Evolutionary conservation across 2,113 vertebrate genomes (phyloP).

Genomic region (Aptenodytes forsteri): DNA sequence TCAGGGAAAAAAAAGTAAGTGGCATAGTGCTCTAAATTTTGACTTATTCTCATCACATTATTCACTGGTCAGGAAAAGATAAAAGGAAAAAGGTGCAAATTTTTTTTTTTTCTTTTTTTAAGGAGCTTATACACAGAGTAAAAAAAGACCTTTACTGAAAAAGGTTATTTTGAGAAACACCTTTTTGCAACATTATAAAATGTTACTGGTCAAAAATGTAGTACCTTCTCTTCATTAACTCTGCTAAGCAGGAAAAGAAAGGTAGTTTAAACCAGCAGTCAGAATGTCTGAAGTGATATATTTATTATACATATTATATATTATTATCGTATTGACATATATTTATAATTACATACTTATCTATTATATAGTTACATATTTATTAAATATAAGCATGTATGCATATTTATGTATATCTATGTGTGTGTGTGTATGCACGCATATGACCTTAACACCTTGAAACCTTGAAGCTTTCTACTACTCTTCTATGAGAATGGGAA

Average conservation of each 20-base stretch:
- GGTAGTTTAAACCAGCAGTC: neutral
- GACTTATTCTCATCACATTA: neutral
- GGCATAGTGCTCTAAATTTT: neutral
- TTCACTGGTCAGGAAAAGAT: neutral
- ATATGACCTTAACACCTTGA: neutral
- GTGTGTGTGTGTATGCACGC: neutral
- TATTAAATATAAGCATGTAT: neutral
- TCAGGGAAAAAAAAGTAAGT: neutral
- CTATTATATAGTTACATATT: neutral
- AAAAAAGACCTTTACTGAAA: neutral
- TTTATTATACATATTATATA: neutral
- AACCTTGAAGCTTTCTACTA: neutral
- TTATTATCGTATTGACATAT: neutral
- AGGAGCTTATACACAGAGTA: rapidly evolving
- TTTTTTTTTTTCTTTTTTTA: neutral
- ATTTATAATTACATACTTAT: neutral
- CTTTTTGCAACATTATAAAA: neutral
- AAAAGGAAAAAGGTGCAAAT: neutral
- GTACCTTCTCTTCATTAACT: neutral
- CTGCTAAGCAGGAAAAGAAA: neutral
- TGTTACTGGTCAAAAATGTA: neutral
- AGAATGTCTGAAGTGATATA: neutral
- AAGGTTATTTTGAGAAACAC: neutral
- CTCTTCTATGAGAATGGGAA: neutral
- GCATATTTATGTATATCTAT: neutral